Evolutionary conservation across 2,888 invertebrate genomes (phyloP).

Genomic region (Sipunculus nudus): DNA sequence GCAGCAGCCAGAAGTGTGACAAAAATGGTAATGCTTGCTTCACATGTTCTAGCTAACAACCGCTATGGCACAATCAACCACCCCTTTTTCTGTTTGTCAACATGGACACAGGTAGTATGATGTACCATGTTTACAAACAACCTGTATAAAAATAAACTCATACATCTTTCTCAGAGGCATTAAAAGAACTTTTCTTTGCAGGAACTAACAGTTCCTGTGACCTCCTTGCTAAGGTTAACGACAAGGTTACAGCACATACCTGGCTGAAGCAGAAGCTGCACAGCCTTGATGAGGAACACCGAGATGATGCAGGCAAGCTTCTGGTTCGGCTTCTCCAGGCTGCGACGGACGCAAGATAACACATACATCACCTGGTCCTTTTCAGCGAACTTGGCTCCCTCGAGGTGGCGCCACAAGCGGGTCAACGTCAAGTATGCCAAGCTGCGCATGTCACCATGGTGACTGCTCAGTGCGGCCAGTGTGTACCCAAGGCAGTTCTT

Average conservation of each 20-base stretch:
- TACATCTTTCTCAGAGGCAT: neutral
- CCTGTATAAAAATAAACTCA: neutral
- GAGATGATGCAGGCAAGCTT: conserved; percentile 74
- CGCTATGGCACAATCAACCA: too few relatives aligned
- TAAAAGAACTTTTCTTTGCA: neutral
- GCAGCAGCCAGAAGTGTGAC: too few relatives aligned
- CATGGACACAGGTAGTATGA: too few relatives aligned
- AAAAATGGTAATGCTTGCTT: too few relatives aligned
- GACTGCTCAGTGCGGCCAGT: conserved; percentile 77
- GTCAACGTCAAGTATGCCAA: conserved; percentile 80
- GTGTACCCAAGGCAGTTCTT: conserved; percentile 78
- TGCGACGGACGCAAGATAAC: conserved; percentile 75
- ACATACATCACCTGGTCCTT: conserved; percentile 77
- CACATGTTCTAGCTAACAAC: too few relatives aligned
- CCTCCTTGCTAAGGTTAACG: too few relatives aligned
- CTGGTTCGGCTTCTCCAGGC: conserved; percentile 69
- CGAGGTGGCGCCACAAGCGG: conserved; percentile 79
- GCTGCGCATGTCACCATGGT: conserved; percentile 75
- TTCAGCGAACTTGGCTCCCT: conserved; percentile 70
- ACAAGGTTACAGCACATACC: conserved; percentile 39
- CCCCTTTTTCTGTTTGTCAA: too few relatives aligned
- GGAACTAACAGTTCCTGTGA: too few relatives aligned
- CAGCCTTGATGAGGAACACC: conserved; percentile 77
- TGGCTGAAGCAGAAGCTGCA: conserved; percentile 79
- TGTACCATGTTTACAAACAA: neutral